phyloP scores from a whole-genome alignment of 2,797 vertebrate genomes.

The Trichosurus vulpecula region DNA sequence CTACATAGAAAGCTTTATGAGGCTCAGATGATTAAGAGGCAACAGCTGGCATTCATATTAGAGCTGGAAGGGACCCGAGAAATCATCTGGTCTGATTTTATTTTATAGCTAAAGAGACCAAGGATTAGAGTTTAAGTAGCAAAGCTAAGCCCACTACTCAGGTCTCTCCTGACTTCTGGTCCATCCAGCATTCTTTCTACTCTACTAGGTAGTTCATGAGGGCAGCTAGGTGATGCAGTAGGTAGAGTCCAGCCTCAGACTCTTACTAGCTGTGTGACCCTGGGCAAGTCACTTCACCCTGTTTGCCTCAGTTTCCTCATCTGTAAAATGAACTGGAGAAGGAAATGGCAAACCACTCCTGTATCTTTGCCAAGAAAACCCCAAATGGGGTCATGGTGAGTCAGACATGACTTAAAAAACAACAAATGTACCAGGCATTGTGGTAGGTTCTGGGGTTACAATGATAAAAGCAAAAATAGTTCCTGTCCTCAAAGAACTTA shows the following conservation, averaged over 20 bases:
- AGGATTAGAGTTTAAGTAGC: background rate
- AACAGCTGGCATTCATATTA: background rate
- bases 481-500: background rate
- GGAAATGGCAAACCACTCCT: background rate
- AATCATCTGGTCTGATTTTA: background rate
- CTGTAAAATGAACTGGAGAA: background rate
- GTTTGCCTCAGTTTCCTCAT: background rate
- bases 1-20: background rate
- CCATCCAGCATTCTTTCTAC: background rate
- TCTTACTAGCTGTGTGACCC: background rate
- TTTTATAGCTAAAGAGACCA: background rate
- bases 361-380: background rate
- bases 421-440: background rate
- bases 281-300: background rate
- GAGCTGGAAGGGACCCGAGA: background rate
- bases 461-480: background rate
- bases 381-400: background rate
- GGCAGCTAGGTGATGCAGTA: background rate
- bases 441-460: background rate
- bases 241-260: background rate
- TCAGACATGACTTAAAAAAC: too few species aligned
- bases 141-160: too few species aligned
- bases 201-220: background rate
- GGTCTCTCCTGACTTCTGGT: background rate
- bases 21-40: background rate